A percentile compares a stretch with the other conserved stretches of the same genome.
Evolutionary conservation across 2,888 invertebrate genomes (phyloP).

Genomic region (Cephus pulcher): DNA sequence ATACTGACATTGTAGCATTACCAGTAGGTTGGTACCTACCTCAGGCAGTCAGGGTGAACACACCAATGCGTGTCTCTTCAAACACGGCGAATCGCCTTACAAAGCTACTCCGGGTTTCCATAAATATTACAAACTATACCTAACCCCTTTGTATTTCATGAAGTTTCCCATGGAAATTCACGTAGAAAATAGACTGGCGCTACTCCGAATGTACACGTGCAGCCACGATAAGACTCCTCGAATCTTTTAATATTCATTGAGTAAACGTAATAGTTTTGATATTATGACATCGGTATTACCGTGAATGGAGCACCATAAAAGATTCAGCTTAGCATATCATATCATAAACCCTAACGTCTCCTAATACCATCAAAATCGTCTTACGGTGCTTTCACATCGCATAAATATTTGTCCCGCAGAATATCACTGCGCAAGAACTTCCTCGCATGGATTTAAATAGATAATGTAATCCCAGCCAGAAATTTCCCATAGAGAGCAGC

Average conservation of each 20-base stretch:
- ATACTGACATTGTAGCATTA: not conserved
- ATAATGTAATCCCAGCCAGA: not conserved
- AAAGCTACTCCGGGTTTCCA: not conserved
- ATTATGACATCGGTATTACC: not conserved
- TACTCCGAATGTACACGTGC: not conserved
- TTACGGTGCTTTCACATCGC: too few relatives aligned
- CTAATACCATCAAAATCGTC: too few relatives aligned
- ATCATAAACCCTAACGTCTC: not conserved
- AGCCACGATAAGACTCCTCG: not conserved
- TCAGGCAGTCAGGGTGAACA: not conserved
- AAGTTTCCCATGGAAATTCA: not conserved
- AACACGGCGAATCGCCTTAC: not conserved
- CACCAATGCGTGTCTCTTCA: not conserved
- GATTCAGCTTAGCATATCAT: not conserved
- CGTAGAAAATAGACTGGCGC: not conserved
- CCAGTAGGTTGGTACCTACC: not conserved
- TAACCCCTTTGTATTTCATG: not conserved
- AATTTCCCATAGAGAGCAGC: not conserved
- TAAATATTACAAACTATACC: not conserved
- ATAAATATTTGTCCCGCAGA: not conserved
- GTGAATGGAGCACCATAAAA: not conserved
- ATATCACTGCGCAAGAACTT: not conserved
- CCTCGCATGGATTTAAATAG: not conserved
- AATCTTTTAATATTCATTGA: not conserved
- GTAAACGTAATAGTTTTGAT: not conserved